Evolutionary conservation across 35 echinoderm and acorn worm species (phyloP), one percentile per base, ranked within the genome.

Genomic region (Lytechinus variegatus): DNA sequence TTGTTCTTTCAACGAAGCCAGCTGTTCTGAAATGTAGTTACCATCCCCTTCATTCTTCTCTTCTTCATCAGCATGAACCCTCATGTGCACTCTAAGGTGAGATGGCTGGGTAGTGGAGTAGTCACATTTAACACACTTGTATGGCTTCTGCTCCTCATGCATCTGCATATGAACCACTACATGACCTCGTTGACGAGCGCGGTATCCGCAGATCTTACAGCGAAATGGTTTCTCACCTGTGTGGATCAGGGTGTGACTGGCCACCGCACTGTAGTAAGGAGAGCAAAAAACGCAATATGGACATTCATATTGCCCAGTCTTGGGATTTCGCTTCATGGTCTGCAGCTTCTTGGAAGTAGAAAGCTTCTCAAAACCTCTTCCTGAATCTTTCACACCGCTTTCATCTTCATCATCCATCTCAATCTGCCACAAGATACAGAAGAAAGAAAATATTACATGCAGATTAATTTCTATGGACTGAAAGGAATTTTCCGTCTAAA

Each of bases 101-200:
- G 91, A 97, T 71, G 94, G 89, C 92, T 99, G 98, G n/a, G 96
- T 95, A 14, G 98, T 99, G 27, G 98, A 96, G 53, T 99, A 99
- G 92, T 96, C 95, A 33, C 98, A 99, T 56, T 97, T 52, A 7
- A 95, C 61, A 89, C 98, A 99, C 28, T 95, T 95, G 94, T 96
- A 97, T 10, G 98, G 98, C 86, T 99, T 99, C 27, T 93, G 94
- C n/a, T 97, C 98, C 51, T 92, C 94, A 54, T 99, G 98, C 87
- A 97, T 99, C 10, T 97, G 94, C 98, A 97, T 99, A 94, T 99
- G 98, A 51, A 97, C 96, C 12, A 99, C 97, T 89, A 99, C 95
- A 10, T 97, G 97, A 3, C 98, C 97, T 13, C 97, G 96, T 52
- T 97, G 98, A n/a, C 95, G 95, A 16, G 97, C 96, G 12, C 90